These are phyloP conservation scores for Lutjanus campechanus DNA, from an alignment of 2,797 vertebrate genomes.

Conservation along the genomic window DNA sequence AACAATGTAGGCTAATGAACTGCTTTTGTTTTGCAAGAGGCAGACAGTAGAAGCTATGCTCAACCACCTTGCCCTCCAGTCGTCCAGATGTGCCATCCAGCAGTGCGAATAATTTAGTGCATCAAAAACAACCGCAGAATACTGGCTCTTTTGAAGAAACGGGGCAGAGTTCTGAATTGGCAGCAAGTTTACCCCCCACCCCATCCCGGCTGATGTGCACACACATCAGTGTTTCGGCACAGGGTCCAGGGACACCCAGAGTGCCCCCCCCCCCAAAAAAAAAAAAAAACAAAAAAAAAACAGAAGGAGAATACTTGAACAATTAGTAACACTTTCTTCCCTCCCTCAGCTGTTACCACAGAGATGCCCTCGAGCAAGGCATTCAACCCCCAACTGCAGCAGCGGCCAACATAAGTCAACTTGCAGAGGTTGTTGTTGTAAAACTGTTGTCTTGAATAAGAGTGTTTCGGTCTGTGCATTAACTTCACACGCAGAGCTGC, in stretches of 20 bases:
- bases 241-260: slow-evolving; percentile 31
- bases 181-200: not conserved
- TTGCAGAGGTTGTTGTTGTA: slow-evolving; percentile 30
- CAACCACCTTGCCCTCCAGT: slow-evolving; percentile 69
- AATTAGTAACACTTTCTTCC: slow-evolving; percentile 35
- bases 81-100: slow-evolving; percentile 79
- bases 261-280: too few species aligned
- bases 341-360: slow-evolving; percentile 17
- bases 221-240: slow-evolving; percentile 79
- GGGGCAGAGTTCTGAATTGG: slow-evolving; percentile 25
- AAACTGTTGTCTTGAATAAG: slow-evolving; percentile 20
- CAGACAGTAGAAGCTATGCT: slow-evolving; percentile 57
- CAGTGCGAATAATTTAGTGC: slow-evolving; percentile 65
- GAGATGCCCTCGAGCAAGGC: slow-evolving; percentile 43
- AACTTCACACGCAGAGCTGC: not conserved
- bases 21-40: slow-evolving; percentile 68
- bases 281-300: too few species aligned
- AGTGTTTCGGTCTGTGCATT: not conserved
- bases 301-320: slow-evolving; percentile 27
- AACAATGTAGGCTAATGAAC: slow-evolving; percentile 78
- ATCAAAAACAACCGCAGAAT: slow-evolving; percentile 52
- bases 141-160: slow-evolving; percentile 41
- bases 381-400: slow-evolving; percentile 42
- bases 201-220: slow-evolving; percentile 29
- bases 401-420: slow-evolving; percentile 17